Conservation (phyloP, 2,113 vertebrate genomes). For the Gasterosteus aculeatus region DNA sequence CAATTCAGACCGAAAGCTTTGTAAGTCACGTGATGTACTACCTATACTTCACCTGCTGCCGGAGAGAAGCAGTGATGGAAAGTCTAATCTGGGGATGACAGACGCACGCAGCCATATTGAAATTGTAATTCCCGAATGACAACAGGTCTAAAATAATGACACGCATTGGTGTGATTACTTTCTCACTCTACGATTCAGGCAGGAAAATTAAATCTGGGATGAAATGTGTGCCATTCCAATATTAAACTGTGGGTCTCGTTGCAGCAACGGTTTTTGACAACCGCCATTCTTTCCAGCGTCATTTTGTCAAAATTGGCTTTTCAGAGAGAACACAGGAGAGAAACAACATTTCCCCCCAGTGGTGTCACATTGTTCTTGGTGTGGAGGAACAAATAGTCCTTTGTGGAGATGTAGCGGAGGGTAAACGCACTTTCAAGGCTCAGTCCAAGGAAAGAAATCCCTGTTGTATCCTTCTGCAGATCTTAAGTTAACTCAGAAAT, state of each 20-base stretch:
- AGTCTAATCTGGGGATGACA: conserved; percentile 60
- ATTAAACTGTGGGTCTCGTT: conserved; percentile 26
- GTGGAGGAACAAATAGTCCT: conserved; percentile 22
- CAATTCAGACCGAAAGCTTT: conserved; percentile 19
- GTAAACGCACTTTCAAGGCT: conserved; percentile 25
- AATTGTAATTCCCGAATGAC: conserved; percentile 58
- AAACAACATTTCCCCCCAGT: conserved; percentile 20
- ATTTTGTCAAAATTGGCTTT: conserved; percentile 6
- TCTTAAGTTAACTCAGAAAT: conserved; percentile 20
- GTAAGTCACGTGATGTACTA: conserved; percentile 26
- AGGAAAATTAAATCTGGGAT: conserved; percentile 66
- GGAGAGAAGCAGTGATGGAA: conserved; percentile 12
- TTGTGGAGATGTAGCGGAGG: conserved; percentile 10
- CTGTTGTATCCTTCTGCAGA: conserved; percentile 8
- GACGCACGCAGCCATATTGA: conserved; percentile 53
- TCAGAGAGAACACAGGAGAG: conserved; percentile 1
- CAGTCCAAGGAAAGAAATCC: conserved; percentile 13
- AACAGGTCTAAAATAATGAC: conserved; percentile 59
- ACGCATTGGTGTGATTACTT: conserved; percentile 52
- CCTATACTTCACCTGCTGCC: conserved; percentile 40
- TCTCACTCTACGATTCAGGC: conserved; percentile 50
- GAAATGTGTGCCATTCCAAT: conserved; percentile 45
- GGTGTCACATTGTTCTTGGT: conserved; percentile 21
- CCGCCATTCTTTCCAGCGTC: neutral
- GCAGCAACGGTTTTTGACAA: conserved; percentile 44